Evolutionary conservation across 1,140 invertebrate genomes (phyloP).

Genomic region (Euura saliciscinereae): DNA sequence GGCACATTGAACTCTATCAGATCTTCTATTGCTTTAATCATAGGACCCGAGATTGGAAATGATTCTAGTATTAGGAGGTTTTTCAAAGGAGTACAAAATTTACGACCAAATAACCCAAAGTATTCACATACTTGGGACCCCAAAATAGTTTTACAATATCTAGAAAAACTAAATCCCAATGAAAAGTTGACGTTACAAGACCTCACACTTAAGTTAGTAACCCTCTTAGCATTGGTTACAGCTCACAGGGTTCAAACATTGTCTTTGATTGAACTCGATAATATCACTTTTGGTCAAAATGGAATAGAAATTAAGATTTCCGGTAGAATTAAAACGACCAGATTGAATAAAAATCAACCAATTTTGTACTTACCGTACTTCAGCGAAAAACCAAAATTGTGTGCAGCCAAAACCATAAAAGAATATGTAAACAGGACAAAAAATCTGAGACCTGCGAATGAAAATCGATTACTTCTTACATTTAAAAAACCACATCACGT

Average conservation of each 20-base stretch:
- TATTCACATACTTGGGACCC: constrained; percentile 38
- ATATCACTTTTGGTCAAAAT: constrained; percentile 13
- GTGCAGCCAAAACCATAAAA: constrained; percentile 9
- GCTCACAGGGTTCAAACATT: constrained; percentile 25
- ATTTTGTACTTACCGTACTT: constrained; percentile 28
- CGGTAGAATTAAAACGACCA: constrained; percentile 35
- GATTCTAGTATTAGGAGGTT: constrained; percentile 30
- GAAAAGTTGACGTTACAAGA: constrained; percentile 12
- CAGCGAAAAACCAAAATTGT: background rate
- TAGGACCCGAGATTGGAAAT: constrained; percentile 15
- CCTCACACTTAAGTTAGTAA: constrained; percentile 11
- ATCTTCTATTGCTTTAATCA: constrained; percentile 28
- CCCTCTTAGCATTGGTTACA: constrained; percentile 17
- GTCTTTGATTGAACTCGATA: constrained; percentile 17
- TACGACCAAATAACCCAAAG: constrained; percentile 28
- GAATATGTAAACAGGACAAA: constrained; percentile 19
- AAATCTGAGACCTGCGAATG: background rate
- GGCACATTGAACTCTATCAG: constrained; percentile 30
- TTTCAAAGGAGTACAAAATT: constrained; percentile 34
- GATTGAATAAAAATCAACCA: constrained; percentile 18
- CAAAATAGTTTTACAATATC: constrained; percentile 12
- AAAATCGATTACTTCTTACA: constrained; percentile 22
- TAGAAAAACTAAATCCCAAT: constrained; percentile 7
- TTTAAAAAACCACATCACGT: constrained; percentile 16
- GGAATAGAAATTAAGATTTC: constrained; percentile 27